phyloP scores from a whole-genome alignment of 2,888 invertebrate genomes.

The Trimorus sp. region DNA sequence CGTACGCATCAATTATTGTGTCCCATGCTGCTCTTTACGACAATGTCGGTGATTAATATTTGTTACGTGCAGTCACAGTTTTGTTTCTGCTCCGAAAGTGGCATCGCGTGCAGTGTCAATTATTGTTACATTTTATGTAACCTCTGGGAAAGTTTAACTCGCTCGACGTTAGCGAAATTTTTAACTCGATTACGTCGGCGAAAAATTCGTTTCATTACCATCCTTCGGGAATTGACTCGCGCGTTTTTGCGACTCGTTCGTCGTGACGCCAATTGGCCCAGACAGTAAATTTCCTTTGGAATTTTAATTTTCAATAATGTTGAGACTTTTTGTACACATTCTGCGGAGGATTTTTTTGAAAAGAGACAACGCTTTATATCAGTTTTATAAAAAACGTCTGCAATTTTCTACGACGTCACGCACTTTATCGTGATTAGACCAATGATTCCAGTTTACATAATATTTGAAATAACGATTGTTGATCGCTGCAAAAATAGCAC shows the following conservation, averaged over 20 bases:
- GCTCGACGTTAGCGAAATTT: slow-evolving; percentile 1
- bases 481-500: not conserved
- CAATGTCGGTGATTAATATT: slow-evolving; percentile 7
- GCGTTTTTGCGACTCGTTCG: too few species aligned
- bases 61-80: slow-evolving; percentile 10
- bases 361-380: too few species aligned
- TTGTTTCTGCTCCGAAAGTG: slow-evolving; percentile 15
- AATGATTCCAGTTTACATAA: not conserved
- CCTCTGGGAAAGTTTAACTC: slow-evolving; percentile 17
- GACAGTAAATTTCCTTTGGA: too few species aligned
- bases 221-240: too few species aligned
- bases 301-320: too few species aligned
- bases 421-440: too few species aligned
- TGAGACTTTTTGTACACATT: too few species aligned
- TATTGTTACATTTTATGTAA: slow-evolving; percentile 30
- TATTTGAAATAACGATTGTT: not conserved
- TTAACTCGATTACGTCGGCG: too few species aligned
- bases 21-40: slow-evolving; percentile 4
- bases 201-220: not conserved
- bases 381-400: too few species aligned
- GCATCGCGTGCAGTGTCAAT: slow-evolving; percentile 36
- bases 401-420: too few species aligned
- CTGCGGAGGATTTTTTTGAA: too few species aligned
- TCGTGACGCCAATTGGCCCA: too few species aligned
- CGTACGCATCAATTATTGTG: slow-evolving; percentile 13